Evolutionary conservation across 2,888 invertebrate genomes (phyloP), one percentile per base, ranked within the genome.

Genomic region (Drosophila atroscutellata): DNA sequence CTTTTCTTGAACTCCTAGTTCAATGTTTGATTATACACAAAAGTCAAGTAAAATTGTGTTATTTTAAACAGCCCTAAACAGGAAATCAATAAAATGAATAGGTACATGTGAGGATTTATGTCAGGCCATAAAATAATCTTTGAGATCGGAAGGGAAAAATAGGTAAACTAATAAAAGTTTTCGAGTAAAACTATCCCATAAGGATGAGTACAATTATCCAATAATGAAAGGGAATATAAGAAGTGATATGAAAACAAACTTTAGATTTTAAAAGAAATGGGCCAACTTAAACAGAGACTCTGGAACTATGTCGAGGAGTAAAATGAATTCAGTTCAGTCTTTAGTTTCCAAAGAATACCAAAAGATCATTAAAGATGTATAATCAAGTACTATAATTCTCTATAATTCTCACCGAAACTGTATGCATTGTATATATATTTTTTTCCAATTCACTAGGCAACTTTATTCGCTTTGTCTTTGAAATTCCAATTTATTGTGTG

Each of bases 401-500:
- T 45, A 24, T 24, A 45, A 45, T 20, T 24, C 20, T 24, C 15
- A 45, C 24, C 20, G 2, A 24, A 45, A 15, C 20, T 45, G 20
- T 45, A 15, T 0, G 1, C 8, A 15, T 20, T 45, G 24, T 24
- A 45, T 45, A 32, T 28, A 28, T 30, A 45, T 24, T 18, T 39
- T 39, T 67, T 47, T 54, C 57, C 30, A 7, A 37, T 56, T 42
- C 30, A 63, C 28, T 45, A n/a, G 20, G n/a, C 42, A 47, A 54
- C 42, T 30, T 34, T 70, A 42, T 60, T 45, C 52, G 49, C 28
- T 36, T 61, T 54, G 47, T 49, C 49, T 51, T 49, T 61, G 34
- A 47, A 67, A 50, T 72, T 63, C 28, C 36, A 65, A 72, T 72
- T 64, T 47, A 45, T 58, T 64, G 26, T 56, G 9, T 37, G 9